A percentile compares a stretch with the other conserved stretches of the same genome.
phyloP scores from a whole-genome alignment of 2,113 vertebrate genomes.

The Tachycineta bicolor region DNA sequence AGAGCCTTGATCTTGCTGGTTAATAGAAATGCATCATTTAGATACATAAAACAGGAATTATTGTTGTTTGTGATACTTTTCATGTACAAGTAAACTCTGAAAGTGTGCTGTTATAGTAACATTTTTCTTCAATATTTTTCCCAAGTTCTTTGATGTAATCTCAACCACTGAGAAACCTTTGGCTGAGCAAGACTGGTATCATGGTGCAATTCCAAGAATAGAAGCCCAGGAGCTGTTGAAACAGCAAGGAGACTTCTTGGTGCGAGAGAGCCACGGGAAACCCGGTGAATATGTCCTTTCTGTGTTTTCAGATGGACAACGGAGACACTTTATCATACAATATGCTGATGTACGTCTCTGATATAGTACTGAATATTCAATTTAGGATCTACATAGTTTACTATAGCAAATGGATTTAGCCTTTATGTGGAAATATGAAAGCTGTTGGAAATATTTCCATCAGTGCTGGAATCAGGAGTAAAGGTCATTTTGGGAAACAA shows the following conservation, averaged over 20 bases:
- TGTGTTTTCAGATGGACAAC: slow-evolving; percentile 93
- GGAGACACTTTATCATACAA: slow-evolving; percentile 99
- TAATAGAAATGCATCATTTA: background rate
- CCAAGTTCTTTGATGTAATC: slow-evolving; percentile 90
- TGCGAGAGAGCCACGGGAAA: slow-evolving; percentile 96
- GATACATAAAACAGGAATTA: background rate
- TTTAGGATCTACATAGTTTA: background rate
- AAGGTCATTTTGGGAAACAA: background rate
- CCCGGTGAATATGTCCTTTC: slow-evolving; percentile 99
- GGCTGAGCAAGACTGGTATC: slow-evolving; percentile 96
- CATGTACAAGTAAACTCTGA: background rate
- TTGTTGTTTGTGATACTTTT: background rate
- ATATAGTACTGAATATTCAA: slow-evolving; percentile 39
- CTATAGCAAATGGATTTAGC: background rate
- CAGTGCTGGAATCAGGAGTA: background rate
- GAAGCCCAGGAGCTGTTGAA: slow-evolving; percentile 95
- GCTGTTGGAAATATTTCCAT: background rate
- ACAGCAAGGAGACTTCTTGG: slow-evolving; percentile 96
- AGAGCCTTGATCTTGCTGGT: background rate
- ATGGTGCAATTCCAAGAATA: slow-evolving; percentile 93
- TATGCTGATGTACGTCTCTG: slow-evolving; percentile 89
- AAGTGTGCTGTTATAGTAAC: background rate
- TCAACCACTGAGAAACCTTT: slow-evolving; percentile 90
- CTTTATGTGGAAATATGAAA: background rate
- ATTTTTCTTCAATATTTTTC: slow-evolving; percentile 53